Evolutionary conservation across 2,797 vertebrate species (phyloP).

Genomic region (Thaleichthys pacificus): DNA sequence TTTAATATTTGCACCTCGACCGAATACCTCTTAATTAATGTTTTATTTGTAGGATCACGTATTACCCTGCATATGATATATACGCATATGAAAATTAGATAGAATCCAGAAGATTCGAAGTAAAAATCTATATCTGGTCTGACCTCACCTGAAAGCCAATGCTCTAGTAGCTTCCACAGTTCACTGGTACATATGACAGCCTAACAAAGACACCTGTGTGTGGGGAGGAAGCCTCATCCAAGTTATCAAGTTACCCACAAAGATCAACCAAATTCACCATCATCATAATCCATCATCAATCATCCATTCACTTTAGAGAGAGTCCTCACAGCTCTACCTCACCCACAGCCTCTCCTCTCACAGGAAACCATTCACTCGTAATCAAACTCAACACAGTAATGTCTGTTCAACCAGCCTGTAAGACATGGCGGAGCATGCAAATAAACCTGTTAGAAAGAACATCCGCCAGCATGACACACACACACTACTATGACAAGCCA

Average conservation of each 20-base stretch:
- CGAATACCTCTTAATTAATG: no score
- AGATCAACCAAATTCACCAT: not conserved
- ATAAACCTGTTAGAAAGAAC: conserved; percentile 29
- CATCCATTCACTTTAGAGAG: conserved; percentile 2
- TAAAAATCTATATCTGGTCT: no score
- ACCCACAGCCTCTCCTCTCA: conserved; percentile 32
- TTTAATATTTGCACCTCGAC: not conserved
- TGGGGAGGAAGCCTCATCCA: not conserved
- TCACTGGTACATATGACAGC: conserved; percentile 22
- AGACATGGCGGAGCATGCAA: conserved; percentile 33
- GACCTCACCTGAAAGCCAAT: conserved; percentile 29
- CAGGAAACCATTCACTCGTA: conserved; percentile 52
- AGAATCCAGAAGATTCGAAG: not conserved
- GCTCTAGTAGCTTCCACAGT: conserved; percentile 15
- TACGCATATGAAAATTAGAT: not conserved
- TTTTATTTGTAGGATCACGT: no score
- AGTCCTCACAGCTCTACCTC: conserved; percentile 25
- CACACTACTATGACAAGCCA: not conserved
- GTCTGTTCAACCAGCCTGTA: conserved; percentile 42
- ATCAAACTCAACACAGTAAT: conserved; percentile 48
- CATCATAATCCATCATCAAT: conserved; percentile 1
- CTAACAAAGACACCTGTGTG: conserved; percentile 24
- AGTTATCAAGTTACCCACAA: conserved; percentile 21
- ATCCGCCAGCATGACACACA: conserved; percentile 6
- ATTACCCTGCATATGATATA: not conserved